Evolutionary conservation across 1,140 invertebrate species (phyloP).

Genomic region (Brachionus sp.): DNA sequence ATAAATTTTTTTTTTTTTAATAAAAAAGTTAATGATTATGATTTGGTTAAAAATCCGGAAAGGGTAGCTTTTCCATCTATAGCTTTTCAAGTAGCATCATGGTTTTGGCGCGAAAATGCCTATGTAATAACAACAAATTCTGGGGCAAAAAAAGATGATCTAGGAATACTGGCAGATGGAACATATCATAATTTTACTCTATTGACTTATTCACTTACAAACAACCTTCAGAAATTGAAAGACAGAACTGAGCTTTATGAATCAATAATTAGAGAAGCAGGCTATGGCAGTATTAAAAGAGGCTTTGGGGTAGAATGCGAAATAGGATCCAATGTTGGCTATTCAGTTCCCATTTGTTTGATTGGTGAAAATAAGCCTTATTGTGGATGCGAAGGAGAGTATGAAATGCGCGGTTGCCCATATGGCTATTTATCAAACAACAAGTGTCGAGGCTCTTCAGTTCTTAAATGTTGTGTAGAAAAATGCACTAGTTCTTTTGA

Average conservation of each 20-base stretch:
- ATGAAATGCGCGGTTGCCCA: background rate
- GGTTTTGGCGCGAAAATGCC: constrained; percentile 27
- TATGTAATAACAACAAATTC: background rate
- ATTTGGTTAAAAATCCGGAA: constrained; percentile 12
- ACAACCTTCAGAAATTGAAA: constrained; percentile 18
- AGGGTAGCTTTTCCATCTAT: constrained; percentile 10
- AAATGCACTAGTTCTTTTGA: background rate
- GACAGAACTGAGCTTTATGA: background rate
- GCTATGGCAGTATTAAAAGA: background rate
- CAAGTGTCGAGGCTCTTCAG: background rate
- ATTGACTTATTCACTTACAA: background rate
- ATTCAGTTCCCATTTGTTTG: background rate
- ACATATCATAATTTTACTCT: constrained; percentile 24
- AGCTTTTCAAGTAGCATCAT: background rate
- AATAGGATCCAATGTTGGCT: background rate
- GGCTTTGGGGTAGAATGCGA: constrained; percentile 13
- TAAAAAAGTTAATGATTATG: background rate
- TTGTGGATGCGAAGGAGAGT: constrained; percentile 24
- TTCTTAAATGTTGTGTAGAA: constrained; percentile 27
- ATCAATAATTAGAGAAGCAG: background rate
- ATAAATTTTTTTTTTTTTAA: background rate
- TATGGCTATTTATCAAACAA: background rate
- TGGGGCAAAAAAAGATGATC: background rate
- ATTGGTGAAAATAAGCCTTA: background rate
- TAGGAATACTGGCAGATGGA: constrained; percentile 18